phyloP scores from a whole-genome alignment of 2,888 invertebrate genomes.

The Hoplodrina blanda region DNA sequence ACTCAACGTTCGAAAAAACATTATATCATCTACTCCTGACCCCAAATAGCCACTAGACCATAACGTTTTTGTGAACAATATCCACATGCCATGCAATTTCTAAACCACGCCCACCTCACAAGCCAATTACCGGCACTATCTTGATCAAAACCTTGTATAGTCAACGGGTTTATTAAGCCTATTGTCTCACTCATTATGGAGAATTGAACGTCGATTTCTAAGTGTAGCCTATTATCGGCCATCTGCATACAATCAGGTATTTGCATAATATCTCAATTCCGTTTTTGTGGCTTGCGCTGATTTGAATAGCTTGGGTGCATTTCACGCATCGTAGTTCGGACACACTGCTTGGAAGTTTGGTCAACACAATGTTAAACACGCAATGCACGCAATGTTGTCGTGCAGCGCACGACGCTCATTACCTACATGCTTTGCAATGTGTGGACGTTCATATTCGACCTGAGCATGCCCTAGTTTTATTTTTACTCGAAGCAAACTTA shows the following conservation, averaged over 20 bases:
- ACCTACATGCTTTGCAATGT: too few relatives aligned
- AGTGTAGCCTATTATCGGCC: conserved; percentile 84
- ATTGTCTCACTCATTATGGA: conserved; percentile 89
- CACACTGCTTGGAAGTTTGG: conserved; percentile 43
- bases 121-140: conserved; percentile 75
- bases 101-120: conserved; percentile 55
- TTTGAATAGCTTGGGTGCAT: conserved; percentile 69
- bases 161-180: conserved; percentile 86
- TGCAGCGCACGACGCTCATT: too few relatives aligned
- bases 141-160: conserved; percentile 78
- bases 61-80: conserved; percentile 49
- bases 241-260: conserved; percentile 90
- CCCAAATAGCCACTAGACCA: conserved; percentile 36
- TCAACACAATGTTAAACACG: conserved; percentile 14
- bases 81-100: conserved; percentile 49
- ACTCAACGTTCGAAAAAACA: conserved; percentile 25
- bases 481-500: too few relatives aligned
- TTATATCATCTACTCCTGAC: conserved; percentile 30
- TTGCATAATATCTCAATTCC: conserved; percentile 90
- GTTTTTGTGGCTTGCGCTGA: conserved; percentile 79
- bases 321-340: conserved; percentile 65
- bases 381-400: too few relatives aligned
- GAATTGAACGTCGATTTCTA: conserved; percentile 84
- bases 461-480: too few relatives aligned
- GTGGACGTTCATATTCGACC: too few relatives aligned